These are phyloP conservation scores for Nomada ruficornis DNA, from an alignment of 2,888 invertebrate species.

Conservation along the genomic window DNA sequence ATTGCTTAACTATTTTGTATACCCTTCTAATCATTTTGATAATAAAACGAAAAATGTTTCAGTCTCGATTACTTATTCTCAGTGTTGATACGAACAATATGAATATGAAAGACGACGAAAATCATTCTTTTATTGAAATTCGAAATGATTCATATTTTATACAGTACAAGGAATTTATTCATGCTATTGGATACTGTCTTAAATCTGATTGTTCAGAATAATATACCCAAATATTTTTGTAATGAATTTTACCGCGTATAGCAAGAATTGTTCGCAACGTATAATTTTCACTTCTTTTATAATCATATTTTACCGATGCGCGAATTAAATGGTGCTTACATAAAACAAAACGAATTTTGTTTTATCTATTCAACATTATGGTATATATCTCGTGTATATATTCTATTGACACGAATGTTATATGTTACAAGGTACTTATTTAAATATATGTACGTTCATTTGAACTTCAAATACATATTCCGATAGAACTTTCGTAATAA, in stretches of 20 bases:
- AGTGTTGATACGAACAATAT: slow-evolving; percentile 5
- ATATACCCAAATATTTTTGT: slow-evolving; percentile 55
- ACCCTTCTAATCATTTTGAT: slow-evolving; percentile 56
- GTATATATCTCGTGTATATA: background rate
- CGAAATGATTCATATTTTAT: slow-evolving; percentile 26
- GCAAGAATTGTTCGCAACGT: slow-evolving; percentile 45
- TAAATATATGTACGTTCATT: slow-evolving; percentile 12
- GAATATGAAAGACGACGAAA: too few species aligned
- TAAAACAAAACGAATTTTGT: slow-evolving; percentile 18
- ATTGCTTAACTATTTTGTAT: slow-evolving; percentile 45
- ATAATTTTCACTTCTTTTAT: slow-evolving; percentile 51
- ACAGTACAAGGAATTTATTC: slow-evolving; percentile 20
- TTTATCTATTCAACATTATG: slow-evolving; percentile 20
- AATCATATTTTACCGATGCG: slow-evolving; percentile 48
- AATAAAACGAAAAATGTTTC: slow-evolving; percentile 42
- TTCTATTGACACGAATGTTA: background rate
- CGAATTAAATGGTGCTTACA: slow-evolving; percentile 57
- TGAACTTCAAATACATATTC: slow-evolving; percentile 11
- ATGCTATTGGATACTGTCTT: slow-evolving; percentile 21
- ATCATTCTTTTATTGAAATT: background rate
- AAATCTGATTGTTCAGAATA: slow-evolving; percentile 27
- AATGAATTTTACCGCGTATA: slow-evolving; percentile 48
- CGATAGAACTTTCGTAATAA: slow-evolving; percentile 15
- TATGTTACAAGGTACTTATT: slow-evolving; percentile 5
- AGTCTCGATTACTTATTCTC: slow-evolving; percentile 33